Evolutionary conservation across 2,888 invertebrate species (phyloP).

Genomic region (Hirtodrosophila cameraria): DNA sequence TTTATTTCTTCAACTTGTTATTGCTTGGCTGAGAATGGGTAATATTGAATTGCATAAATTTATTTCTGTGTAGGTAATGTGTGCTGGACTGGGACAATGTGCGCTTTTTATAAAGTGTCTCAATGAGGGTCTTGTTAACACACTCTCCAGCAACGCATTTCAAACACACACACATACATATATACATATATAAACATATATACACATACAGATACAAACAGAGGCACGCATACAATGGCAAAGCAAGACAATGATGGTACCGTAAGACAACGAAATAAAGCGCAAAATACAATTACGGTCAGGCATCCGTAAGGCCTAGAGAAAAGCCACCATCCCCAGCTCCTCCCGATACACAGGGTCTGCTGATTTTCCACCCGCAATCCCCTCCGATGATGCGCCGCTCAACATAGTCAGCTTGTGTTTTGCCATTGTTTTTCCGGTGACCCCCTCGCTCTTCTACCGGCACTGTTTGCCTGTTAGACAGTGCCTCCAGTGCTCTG

Average conservation of each 20-base stretch:
- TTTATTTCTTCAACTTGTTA: too few relatives aligned
- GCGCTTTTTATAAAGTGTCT: conserved; percentile 61
- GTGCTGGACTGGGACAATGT: conserved; percentile 16
- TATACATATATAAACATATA: conserved; percentile 2
- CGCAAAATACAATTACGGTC: conserved; percentile 53
- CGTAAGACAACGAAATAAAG: conserved; percentile 43
- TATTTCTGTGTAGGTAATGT: conserved; percentile 9
- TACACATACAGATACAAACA: background rate
- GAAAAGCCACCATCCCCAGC: too few relatives aligned
- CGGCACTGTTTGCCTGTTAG: background rate
- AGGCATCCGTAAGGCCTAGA: conserved; percentile 25
- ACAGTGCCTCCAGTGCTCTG: background rate
- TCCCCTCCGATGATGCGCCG: conserved; percentile 3
- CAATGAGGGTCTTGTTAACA: conserved; percentile 73
- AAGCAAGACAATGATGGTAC: conserved; percentile 41
- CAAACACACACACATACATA: conserved; percentile 16
- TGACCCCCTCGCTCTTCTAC: background rate
- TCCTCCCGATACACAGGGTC: background rate
- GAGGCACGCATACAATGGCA: conserved; percentile 15
- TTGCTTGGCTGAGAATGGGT: too few relatives aligned
- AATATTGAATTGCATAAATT: too few relatives aligned
- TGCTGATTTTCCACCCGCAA: too few relatives aligned
- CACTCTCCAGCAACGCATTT: conserved; percentile 56
- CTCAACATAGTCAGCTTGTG: conserved; percentile 18
- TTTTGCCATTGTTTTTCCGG: conserved; percentile 15